Conservation (phyloP, 2,797 vertebrate species). For the Psittacula echo region DNA sequence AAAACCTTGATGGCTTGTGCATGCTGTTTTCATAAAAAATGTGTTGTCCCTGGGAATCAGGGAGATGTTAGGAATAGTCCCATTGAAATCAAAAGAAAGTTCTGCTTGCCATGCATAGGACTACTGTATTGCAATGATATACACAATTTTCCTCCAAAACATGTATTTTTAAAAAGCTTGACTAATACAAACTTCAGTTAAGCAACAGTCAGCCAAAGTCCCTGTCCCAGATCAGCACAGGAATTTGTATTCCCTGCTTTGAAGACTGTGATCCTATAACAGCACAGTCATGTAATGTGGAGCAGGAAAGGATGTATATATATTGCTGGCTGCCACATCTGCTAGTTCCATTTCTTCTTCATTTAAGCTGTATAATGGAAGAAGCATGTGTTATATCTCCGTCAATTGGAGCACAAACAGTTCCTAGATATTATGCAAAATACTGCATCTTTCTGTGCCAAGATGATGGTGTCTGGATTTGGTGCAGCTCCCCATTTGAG, state of each 20-base stretch:
- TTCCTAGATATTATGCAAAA: not conserved
- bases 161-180: not conserved
- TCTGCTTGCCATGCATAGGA: not conserved
- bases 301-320: not conserved
- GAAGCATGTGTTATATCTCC: not conserved
- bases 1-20: not conserved
- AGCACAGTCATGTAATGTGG: not conserved
- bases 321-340: not conserved
- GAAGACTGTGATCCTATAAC: not conserved
- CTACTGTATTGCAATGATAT: accelerated
- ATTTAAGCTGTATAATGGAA: not conserved
- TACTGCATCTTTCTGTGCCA: not conserved
- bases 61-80: not conserved
- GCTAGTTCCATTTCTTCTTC: not conserved
- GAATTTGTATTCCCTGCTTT: not conserved
- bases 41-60: not conserved
- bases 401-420: not conserved
- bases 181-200: not conserved
- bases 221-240: not conserved
- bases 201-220: not conserved
- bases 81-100: not conserved
- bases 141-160: not conserved
- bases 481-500: not conserved
- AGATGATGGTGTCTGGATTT: not conserved
- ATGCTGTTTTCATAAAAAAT: not conserved